Conservation (phyloP, 1,140 invertebrate species). For the Drosophila nigrodunni region DNA sequence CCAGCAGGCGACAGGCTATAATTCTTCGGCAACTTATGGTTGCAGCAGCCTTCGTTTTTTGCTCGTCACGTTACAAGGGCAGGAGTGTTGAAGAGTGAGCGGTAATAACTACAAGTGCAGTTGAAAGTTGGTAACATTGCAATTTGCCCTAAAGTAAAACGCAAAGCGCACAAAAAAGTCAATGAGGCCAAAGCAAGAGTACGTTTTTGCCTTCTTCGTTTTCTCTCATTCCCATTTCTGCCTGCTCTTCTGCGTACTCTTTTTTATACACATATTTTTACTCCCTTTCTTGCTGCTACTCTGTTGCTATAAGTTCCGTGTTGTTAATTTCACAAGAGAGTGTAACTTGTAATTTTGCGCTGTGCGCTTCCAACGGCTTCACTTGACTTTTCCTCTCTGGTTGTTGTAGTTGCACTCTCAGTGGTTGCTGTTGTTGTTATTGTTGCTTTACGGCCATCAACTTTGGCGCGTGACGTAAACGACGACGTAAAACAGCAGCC, state of each 20-base stretch:
- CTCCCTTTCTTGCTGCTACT: constrained; percentile 29
- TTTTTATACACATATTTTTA: not conserved
- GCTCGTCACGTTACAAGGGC: constrained; percentile 27
- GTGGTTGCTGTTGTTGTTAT: not conserved
- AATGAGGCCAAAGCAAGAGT: constrained; percentile 48
- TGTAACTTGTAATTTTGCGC: constrained; percentile 81
- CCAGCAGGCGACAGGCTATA: constrained; percentile 32
- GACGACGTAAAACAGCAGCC: constrained; percentile 70
- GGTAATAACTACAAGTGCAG: constrained; percentile 7
- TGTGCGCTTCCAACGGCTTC: constrained; percentile 52
- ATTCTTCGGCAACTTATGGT: constrained; percentile 43
- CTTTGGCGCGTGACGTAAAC: constrained; percentile 72
- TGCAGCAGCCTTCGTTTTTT: constrained; percentile 36
- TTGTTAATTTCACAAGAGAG: constrained; percentile 82
- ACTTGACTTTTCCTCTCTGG: constrained; percentile 3
- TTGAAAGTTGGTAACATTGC: constrained; percentile 38
- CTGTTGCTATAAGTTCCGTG: constrained; percentile 79
- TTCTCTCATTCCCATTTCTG: not conserved
- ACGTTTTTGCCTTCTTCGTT: not conserved
- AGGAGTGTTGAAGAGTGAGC: not conserved
- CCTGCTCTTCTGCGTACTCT: constrained; percentile 4
- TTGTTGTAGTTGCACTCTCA: not conserved
- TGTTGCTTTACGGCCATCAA: constrained; percentile 64
- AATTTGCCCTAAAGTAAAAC: constrained; percentile 45
- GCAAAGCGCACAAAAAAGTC: constrained; percentile 56